These are phyloP conservation scores for Mesaphorura yosii DNA, from an alignment of 1,140 invertebrate genomes.

Conservation along the genomic window DNA sequence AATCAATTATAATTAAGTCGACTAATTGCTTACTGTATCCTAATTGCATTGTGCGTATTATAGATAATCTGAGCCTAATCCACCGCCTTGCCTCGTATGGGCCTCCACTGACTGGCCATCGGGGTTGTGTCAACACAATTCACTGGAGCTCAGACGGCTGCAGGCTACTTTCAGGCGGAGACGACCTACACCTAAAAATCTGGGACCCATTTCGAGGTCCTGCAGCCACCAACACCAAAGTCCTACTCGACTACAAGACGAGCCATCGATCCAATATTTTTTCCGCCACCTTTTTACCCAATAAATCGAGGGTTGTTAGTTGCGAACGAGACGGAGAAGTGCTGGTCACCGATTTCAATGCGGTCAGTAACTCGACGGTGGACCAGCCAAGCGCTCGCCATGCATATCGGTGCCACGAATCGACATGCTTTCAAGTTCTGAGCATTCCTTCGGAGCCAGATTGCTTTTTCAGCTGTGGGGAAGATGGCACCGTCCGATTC, in stretches of 20 bases:
- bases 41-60: too few species aligned
- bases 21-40: too few species aligned
- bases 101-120: slow-evolving; percentile 48
- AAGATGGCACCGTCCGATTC: slow-evolving; percentile 75
- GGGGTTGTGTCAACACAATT: slow-evolving; percentile 75
- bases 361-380: slow-evolving; percentile 31
- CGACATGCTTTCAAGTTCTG: slow-evolving; percentile 70
- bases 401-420: slow-evolving; percentile 66
- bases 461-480: slow-evolving; percentile 72
- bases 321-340: slow-evolving; percentile 76
- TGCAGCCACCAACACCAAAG: slow-evolving; percentile 41
- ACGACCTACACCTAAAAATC: slow-evolving; percentile 67
- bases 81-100: slow-evolving; percentile 15
- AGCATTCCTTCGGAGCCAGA: slow-evolving; percentile 62
- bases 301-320: slow-evolving; percentile 51
- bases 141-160: slow-evolving; percentile 66
- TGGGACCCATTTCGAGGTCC: slow-evolving; percentile 48
- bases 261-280: slow-evolving; percentile 77
- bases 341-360: slow-evolving; percentile 64
- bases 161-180: slow-evolving; percentile 61
- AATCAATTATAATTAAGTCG: too few species aligned
- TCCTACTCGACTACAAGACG: slow-evolving; percentile 52
- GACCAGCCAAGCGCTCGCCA: slow-evolving; percentile 47
- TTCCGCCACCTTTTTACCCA: slow-evolving; percentile 78
- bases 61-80: slow-evolving; percentile 24